A percentile compares a stretch with the other conserved stretches of the same genome.
Conservation (phyloP, 1,140 invertebrate species). For the Bicyclus anynana region DNA sequence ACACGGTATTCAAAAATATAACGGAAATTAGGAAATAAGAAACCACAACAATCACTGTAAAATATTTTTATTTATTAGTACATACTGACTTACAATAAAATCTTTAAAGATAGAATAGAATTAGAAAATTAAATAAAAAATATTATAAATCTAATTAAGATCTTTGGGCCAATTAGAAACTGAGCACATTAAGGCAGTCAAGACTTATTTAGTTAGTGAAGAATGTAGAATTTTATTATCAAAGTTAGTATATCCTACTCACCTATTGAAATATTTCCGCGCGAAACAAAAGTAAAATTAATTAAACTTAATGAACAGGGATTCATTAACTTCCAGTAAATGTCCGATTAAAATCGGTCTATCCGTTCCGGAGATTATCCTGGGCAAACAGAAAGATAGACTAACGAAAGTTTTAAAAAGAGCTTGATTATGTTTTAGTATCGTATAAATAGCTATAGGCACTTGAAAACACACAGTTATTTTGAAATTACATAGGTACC, state of each 20-base stretch:
- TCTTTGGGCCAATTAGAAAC: conserved; percentile 41
- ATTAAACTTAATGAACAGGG: too few relatives aligned
- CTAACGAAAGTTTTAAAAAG: too few relatives aligned
- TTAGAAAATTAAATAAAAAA: conserved; percentile 17
- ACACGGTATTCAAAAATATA: too few relatives aligned
- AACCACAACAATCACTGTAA: conserved; percentile 41
- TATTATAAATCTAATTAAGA: conserved; percentile 23
- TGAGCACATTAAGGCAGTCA: conserved; percentile 45
- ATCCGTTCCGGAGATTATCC: too few relatives aligned
- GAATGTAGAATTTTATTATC: conserved; percentile 13
- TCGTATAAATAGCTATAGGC: too few relatives aligned
- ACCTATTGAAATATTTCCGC: background rate
- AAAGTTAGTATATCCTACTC: background rate
- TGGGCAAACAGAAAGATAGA: too few relatives aligned
- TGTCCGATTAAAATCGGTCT: too few relatives aligned
- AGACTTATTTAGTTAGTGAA: conserved; percentile 14
- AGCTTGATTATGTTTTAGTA: too few relatives aligned
- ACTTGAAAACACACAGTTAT: too few relatives aligned
- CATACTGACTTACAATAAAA: conserved; percentile 50
- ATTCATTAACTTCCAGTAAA: too few relatives aligned
- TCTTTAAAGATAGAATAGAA: conserved; percentile 23
- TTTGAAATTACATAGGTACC: too few relatives aligned
- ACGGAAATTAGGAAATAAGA: conserved; percentile 14
- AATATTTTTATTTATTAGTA: conserved; percentile 58
- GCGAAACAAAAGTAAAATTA: too few relatives aligned